Conservation (phyloP, 2,797 vertebrate species). For the Coccyzus lansbergi region DNA sequence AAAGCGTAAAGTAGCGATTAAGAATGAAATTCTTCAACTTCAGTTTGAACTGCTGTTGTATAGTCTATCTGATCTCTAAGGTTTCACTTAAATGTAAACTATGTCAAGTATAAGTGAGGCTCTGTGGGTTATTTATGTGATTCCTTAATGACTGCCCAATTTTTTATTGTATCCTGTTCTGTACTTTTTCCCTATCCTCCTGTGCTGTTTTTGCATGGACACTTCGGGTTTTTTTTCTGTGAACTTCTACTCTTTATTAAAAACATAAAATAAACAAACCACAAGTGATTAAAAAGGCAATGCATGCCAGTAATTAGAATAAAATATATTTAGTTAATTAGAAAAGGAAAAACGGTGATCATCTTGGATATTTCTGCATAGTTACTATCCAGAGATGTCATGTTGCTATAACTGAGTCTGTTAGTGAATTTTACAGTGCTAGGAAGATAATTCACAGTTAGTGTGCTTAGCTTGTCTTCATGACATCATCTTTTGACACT, state of each 20-base stretch:
- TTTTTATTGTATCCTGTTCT: neutral
- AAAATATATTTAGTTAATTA: neutral
- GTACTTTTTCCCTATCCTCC: neutral
- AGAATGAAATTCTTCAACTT: neutral
- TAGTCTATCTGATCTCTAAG: neutral
- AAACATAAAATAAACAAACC: slow-evolving; percentile 13
- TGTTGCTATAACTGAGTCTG: neutral
- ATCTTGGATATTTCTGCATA: neutral
- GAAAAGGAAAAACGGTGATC: neutral
- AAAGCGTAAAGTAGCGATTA: neutral
- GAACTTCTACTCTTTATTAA: neutral
- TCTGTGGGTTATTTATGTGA: neutral
- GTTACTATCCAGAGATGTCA: neutral
- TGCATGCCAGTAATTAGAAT: neutral
- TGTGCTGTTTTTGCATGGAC: neutral
- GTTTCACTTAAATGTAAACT: neutral
- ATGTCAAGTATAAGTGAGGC: neutral
- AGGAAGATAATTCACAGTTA: slow-evolving; percentile 32
- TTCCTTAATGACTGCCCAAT: neutral
- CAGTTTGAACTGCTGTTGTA: neutral
- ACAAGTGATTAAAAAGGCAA: neutral
- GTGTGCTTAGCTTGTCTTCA: slow-evolving; percentile 6
- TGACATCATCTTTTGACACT: slow-evolving; percentile 27
- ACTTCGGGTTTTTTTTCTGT: fast-evolving
- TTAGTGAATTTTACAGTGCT: slow-evolving; percentile 16